Base-by-base conservation (phyloP, 2,113 vertebrate species). In the Trochalopteron elliotii region DNA sequence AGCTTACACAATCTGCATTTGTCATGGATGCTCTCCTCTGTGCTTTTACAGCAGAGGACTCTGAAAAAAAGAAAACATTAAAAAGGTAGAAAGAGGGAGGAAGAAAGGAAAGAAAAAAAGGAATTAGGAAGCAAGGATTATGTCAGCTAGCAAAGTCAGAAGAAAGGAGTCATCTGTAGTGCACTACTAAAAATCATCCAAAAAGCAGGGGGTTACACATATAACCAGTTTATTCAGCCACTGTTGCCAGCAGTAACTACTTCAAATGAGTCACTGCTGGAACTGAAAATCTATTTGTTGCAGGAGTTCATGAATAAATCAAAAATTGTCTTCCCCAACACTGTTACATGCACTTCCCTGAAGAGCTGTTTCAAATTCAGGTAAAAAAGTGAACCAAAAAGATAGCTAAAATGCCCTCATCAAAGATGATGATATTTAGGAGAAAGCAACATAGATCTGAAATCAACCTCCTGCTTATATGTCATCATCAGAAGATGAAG, bases 1-100 rank as follows among this genome's bases (percentile, higher is more conserved):
- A 39, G 68, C 50, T 85, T 91, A 94, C 80, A 95, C 93, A 96
- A 77, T 59, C 86, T 89, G 72, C 33, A 93, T 90, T 95, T 96
- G 95, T 97, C 97, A 92, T 63, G 67, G 33, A 42, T 77, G 56
- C 67, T 50, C 45, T 71, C 57, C 40, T 35, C 37, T 64, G 37
- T 83, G 75, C 30, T 77, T 87, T 69, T 83, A 59, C 67, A 88
- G 93, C 50, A 87, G 31, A 88, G 53, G 60, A 70, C 11, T 55
- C 28, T 53, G 59, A 21, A 61, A 83, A 77, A 69, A 52, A 15
- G 5, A n/a, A 45, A 53, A 67, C 30, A 37, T 31, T 35, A 49
- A 19, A 80, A 91, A 74, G 19, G 19, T 30, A 65, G 53, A 69
- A 65, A 14, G 12, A 81, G 7, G 20, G 15, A 30, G 56, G 49